Conservation (phyloP, 2,113 vertebrate species). For the Gallinago paraguaiae region DNA sequence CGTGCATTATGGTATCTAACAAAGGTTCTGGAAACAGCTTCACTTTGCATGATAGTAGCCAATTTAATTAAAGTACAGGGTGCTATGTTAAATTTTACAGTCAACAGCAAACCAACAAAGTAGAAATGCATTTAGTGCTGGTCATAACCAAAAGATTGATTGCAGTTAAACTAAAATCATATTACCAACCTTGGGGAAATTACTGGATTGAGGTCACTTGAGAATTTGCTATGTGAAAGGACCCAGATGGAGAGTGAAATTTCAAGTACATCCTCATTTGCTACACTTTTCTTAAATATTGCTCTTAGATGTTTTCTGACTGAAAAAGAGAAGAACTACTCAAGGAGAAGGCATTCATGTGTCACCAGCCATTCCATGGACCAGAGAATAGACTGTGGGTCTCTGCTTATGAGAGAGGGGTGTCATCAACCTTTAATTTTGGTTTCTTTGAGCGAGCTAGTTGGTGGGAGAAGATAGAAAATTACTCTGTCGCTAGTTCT, state of each 20-base stretch:
- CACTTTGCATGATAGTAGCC: background rate
- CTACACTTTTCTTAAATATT: background rate
- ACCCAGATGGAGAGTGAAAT: background rate
- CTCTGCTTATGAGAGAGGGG: background rate
- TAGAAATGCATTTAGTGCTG: background rate
- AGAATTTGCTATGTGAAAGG: background rate
- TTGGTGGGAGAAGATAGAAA: background rate
- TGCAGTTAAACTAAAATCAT: background rate
- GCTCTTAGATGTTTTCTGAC: background rate
- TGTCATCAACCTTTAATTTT: background rate
- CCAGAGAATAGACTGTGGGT: background rate
- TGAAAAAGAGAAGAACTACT: background rate
- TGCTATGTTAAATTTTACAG: background rate
- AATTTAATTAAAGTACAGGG: background rate
- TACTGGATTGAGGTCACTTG: background rate
- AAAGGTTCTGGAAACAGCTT: background rate
- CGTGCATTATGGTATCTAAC: background rate
- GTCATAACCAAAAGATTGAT: background rate
- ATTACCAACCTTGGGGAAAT: background rate
- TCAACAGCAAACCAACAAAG: background rate
- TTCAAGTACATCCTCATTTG: background rate
- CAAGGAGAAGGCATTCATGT: background rate
- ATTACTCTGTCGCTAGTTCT: background rate
- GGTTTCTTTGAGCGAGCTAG: background rate
- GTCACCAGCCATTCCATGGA: background rate